A percentile compares a stretch with the other conserved stretches of the same genome.
These are phyloP conservation scores for Elysia crispata DNA, from an alignment of 2,888 invertebrate species.

Conservation along the genomic window DNA sequence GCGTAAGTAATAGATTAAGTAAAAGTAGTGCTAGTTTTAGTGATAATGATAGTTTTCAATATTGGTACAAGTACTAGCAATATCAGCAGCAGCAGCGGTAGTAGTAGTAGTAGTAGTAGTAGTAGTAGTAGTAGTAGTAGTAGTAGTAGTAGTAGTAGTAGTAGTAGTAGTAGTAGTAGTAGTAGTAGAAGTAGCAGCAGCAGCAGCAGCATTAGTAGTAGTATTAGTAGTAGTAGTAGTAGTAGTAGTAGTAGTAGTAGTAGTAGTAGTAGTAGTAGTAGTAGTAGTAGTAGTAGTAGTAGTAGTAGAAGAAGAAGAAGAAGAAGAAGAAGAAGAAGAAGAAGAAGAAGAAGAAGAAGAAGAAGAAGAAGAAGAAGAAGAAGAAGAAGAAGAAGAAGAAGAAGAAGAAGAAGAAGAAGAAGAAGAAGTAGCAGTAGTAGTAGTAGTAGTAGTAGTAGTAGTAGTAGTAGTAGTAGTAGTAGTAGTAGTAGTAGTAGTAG, in stretches of 20 bases:
- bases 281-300: background rate
- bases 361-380: slow-evolving; percentile 30
- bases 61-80: too few species aligned
- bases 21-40: too few species aligned
- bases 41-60: too few species aligned
- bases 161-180: background rate
- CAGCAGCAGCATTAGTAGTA: too few species aligned
- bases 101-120: background rate
- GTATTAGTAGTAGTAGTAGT: background rate
- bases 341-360: slow-evolving; percentile 35
- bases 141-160: background rate
- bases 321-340: slow-evolving; percentile 21
- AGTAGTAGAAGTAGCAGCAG: too few species aligned
- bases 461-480: slow-evolving; percentile 19
- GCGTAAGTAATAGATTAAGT: too few species aligned
- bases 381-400: slow-evolving; percentile 10
- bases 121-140: background rate
- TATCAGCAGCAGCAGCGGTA: too few species aligned
- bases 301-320: slow-evolving; percentile 26
- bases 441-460: slow-evolving; percentile 40
- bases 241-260: background rate
- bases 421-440: slow-evolving; percentile 46
- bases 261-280: background rate
- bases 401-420: slow-evolving; percentile 43
- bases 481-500: background rate